Evolutionary conservation across 2,888 invertebrate genomes (phyloP).

Genomic region (Alviniconcha strummeri): DNA sequence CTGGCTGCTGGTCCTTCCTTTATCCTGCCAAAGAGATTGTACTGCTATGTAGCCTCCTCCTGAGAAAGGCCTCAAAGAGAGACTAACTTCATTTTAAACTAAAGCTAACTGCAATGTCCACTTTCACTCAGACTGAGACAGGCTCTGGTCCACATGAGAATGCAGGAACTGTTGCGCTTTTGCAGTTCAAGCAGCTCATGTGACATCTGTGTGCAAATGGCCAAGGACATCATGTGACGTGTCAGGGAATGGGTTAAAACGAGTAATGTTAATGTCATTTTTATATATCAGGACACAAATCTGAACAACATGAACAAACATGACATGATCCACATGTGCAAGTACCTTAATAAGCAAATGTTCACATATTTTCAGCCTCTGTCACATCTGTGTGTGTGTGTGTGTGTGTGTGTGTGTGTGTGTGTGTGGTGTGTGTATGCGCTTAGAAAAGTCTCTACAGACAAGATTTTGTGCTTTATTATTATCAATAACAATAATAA

Average conservation of each 20-base stretch:
- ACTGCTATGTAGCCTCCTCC: neutral
- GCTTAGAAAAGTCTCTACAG: too few relatives aligned
- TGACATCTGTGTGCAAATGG: neutral
- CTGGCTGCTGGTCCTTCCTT: neutral
- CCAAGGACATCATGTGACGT: neutral
- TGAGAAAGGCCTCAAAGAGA: neutral
- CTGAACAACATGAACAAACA: neutral
- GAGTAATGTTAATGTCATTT: neutral
- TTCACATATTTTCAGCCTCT: neutral
- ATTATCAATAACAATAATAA: too few relatives aligned
- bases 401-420: neutral
- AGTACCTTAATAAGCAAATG: neutral
- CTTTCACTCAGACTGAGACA: neutral
- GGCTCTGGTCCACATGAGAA: neutral
- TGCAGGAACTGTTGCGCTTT: neutral
- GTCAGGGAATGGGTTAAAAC: neutral
- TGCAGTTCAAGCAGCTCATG: neutral
- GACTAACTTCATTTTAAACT: neutral
- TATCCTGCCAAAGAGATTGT: too few relatives aligned
- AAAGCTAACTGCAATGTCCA: neutral
- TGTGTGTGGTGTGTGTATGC: neutral
- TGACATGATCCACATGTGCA: neutral
- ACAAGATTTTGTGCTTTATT: too few relatives aligned
- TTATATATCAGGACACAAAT: neutral
- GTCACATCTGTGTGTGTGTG: neutral